Percentiles rank a stretch among this genome's conserved stretches.
phyloP scores from a whole-genome alignment of 2,797 vertebrate genomes.

The Labroides dimidiatus region DNA sequence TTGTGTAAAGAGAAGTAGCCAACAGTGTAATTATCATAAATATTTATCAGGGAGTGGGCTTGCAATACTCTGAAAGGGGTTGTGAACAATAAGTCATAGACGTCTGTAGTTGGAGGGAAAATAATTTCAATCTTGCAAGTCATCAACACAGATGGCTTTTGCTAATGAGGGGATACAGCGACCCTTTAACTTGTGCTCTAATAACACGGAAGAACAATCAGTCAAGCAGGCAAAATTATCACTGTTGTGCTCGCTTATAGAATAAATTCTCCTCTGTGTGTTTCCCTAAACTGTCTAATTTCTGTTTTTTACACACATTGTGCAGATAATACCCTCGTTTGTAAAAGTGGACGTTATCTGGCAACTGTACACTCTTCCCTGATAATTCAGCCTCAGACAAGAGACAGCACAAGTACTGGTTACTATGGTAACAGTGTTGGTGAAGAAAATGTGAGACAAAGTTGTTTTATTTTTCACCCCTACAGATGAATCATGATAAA shows the following conservation, averaged over 20 bases:
- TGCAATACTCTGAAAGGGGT: conserved; percentile 1
- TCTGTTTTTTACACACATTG: conserved; percentile 4
- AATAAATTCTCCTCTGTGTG: conserved; percentile 12
- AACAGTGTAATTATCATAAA: conserved; percentile 29
- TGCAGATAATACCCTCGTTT: conserved; percentile 19
- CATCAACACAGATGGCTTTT: conserved; percentile 31
- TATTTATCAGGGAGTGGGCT: conserved; percentile 11
- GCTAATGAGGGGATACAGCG: conserved; percentile 40
- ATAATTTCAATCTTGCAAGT: conserved; percentile 37
- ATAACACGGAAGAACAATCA: conserved; percentile 44
- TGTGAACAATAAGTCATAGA: conserved; percentile 46
- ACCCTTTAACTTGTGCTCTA: conserved; percentile 30
- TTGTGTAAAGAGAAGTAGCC: conserved; percentile 19
- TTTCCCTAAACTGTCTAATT: conserved; percentile 7
- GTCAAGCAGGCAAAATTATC: conserved; percentile 32
- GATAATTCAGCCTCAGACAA: conserved; percentile 49
- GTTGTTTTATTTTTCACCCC: conserved; percentile 10
- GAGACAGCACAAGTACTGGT: conserved; percentile 42
- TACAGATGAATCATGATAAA: conserved; percentile 41
- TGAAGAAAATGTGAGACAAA: conserved; percentile 37
- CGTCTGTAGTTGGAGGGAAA: conserved; percentile 27
- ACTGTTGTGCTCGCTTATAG: conserved; percentile 23
- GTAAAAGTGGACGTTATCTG: conserved; percentile 40
- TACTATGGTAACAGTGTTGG: conserved; percentile 53
- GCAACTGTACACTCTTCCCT: conserved; percentile 27